phyloP scores from a whole-genome alignment of 1,140 invertebrate species.

The Lucilia cuprina region DNA sequence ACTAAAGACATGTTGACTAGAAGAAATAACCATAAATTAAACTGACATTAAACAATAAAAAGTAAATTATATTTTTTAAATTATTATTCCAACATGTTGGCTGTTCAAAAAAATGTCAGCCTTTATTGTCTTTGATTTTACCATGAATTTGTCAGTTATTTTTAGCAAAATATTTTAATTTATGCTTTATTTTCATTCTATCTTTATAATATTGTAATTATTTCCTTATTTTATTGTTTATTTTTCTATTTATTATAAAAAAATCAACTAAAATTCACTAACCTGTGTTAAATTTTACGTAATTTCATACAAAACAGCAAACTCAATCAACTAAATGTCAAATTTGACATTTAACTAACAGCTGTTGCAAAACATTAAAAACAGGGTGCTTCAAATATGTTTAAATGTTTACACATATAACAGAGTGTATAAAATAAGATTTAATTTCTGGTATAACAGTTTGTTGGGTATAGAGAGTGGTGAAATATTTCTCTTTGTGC shows the following conservation, averaged over 20 bases:
- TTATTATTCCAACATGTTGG: not conserved
- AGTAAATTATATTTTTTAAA: not conserved
- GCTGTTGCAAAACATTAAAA: conserved; percentile 6
- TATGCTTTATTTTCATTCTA: not conserved
- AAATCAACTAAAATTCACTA: conserved; percentile 21
- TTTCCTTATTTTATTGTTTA: not conserved
- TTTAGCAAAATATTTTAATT: not conserved
- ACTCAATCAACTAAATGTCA: conserved; percentile 22
- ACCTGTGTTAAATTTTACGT: conserved; percentile 38
- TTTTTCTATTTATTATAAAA: conserved; percentile 16
- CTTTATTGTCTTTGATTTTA: not conserved
- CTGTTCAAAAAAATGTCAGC: not conserved
- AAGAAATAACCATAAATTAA: conserved; percentile 12
- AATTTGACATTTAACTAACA: conserved; percentile 24
- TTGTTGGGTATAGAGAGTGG: too few relatives aligned
- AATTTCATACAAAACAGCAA: conserved; percentile 37
- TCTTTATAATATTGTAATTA: not conserved
- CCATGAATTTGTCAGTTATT: too few relatives aligned
- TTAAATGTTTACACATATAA: too few relatives aligned
- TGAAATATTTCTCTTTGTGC: too few relatives aligned
- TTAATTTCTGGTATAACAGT: too few relatives aligned
- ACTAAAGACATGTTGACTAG: conserved; percentile 51
- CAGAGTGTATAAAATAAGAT: too few relatives aligned
- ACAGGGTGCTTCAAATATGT: too few relatives aligned
- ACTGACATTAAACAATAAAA: not conserved